phyloP scores from a whole-genome alignment of 2,113 vertebrate genomes.

The Trichechus manatus region DNA sequence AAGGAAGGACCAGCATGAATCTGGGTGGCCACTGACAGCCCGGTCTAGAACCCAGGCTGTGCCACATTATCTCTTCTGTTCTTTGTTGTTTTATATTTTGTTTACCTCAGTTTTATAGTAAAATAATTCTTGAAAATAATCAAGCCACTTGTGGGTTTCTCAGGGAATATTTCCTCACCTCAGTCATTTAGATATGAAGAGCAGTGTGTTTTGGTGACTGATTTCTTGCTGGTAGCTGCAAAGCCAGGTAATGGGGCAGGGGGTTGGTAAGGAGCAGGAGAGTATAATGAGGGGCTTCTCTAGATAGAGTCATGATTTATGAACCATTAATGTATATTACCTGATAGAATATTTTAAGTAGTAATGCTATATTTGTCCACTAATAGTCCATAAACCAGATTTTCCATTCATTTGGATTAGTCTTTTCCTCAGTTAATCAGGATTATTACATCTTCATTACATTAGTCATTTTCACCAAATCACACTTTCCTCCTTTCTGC shows the following conservation, averaged over 20 bases:
- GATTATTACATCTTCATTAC: not conserved
- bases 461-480: not conserved
- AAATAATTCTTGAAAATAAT: slow-evolving; percentile 23
- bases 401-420: not conserved
- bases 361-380: not conserved
- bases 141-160: slow-evolving; percentile 16
- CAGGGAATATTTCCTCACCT: not conserved
- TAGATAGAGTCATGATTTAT: not conserved
- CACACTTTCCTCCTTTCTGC: not conserved
- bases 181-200: not conserved
- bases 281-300: not conserved
- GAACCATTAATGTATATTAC: not conserved
- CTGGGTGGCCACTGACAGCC: not conserved
- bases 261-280: not conserved
- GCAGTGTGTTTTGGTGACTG: not conserved
- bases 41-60: not conserved
- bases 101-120: not conserved
- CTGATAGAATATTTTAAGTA: not conserved
- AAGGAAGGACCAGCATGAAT: not conserved
- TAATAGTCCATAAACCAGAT: not conserved
- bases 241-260: not conserved
- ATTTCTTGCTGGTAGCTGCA: too few species aligned
- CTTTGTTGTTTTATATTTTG: not conserved
- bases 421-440: slow-evolving; percentile 24
- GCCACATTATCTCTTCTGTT: not conserved